Base-by-base conservation (phyloP, 1,140 invertebrate species). In the Callitettix versicolor region DNA sequence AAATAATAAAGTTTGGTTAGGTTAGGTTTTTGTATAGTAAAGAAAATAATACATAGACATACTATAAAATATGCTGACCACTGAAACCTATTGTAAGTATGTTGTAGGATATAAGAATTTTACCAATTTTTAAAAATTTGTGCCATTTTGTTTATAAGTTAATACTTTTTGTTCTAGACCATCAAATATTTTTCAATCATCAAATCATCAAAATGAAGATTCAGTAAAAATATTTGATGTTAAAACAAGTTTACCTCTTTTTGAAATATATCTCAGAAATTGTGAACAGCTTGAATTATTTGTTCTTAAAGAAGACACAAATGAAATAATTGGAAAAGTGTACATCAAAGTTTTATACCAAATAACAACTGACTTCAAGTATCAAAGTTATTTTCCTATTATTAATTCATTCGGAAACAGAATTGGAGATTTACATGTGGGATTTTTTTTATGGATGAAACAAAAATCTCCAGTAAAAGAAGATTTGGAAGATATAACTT, bases 361-460 rank as follows among this genome's bases (percentile, higher is more conserved):
- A 11, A 22, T 17, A n/a, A 30, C 30, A 49, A 49, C 46, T 49
- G 21, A 34, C 5, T 30, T 49, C n/a, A 20, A 49, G 30, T 49
- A 20, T 15, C 46, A 49, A 30, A 34, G 30, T 15, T 49, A 49
- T 34, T 49, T 49, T n/a, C 46, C 46, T 2, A 49, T 49, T 14
- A 15, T 49, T 26, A 49, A 22, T 26, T 49, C 46, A 20, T 49
- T 26, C 7, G 46, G 46, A 22, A n/a, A 12, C 4, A 49, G 46
- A 17, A 26, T 49, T 26, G 46, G 46, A 3, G 46, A 49, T n/a
- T 18, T 49, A n/a, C 11, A 26, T 30, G 46, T 49, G 24, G 30
- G 30, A 26, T 49, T 49, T 49, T 15, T 9, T 9, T 22, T 49
- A n/a, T 49, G 21, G 21, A 49, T 49, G 46, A 49, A 49, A n/a